Percentiles rank a stretch among this genome's conserved stretches.
Evolutionary conservation across 2,888 invertebrate species (phyloP).

Genomic region (Lordiphosa fenestrarum): DNA sequence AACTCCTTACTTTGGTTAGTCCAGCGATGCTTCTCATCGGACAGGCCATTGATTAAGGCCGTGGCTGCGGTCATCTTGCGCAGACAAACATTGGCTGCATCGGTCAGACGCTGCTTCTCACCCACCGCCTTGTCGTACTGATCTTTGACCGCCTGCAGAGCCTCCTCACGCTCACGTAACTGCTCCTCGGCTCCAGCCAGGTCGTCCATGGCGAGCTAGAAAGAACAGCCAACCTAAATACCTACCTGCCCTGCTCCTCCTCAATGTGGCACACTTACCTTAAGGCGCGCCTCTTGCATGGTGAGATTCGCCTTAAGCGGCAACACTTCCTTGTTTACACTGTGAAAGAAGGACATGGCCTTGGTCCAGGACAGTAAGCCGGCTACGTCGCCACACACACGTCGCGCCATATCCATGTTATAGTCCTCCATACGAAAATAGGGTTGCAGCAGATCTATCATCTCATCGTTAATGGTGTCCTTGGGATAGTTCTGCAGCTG

Average conservation of each 20-base stretch:
- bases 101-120: constrained; percentile 94
- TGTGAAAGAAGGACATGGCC: constrained; percentile 97
- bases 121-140: constrained; percentile 96
- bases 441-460: constrained; percentile 94
- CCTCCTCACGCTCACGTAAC: constrained; percentile 93
- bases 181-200: constrained; percentile 92
- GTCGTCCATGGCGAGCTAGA: constrained; percentile 92
- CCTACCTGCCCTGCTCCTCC: background rate
- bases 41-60: constrained; percentile 95
- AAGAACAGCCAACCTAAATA: background rate
- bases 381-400: constrained; percentile 98
- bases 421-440: constrained; percentile 98
- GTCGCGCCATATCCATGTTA: constrained; percentile 96
- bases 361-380: constrained; percentile 97
- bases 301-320: constrained; percentile 95
- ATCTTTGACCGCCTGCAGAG: constrained; percentile 92
- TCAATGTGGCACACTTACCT: constrained; percentile 80
- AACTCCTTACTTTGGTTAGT: constrained; percentile 97
- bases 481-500: constrained; percentile 97
- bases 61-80: constrained; percentile 98
- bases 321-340: constrained; percentile 97
- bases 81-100: constrained; percentile 94
- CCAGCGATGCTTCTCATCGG: constrained; percentile 96
- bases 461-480: constrained; percentile 97
- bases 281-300: constrained; percentile 93